Percentiles rank a stretch among this genome's conserved stretches.
Evolutionary conservation across 2,888 invertebrate genomes (phyloP).

Genomic region (Leucophora obtusa): DNA sequence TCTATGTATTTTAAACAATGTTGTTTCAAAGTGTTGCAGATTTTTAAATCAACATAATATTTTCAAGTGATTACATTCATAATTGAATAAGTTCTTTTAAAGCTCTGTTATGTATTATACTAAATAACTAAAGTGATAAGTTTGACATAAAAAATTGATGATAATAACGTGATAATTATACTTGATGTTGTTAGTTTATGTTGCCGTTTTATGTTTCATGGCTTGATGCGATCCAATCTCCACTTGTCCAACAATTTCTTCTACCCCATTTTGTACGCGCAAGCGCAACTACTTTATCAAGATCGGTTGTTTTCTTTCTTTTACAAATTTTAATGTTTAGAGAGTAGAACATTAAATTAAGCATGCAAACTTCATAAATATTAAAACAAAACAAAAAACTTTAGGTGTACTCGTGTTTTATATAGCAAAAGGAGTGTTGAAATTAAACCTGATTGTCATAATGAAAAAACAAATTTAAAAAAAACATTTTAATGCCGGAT

Average conservation of each 20-base stretch:
- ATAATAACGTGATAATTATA: constrained; percentile 64
- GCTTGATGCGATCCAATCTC: neutral
- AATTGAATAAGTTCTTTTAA: too few relatives aligned
- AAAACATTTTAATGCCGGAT: constrained; percentile 51
- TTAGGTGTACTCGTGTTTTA: constrained; percentile 19
- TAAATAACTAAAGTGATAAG: constrained; percentile 45
- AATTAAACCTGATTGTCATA: constrained; percentile 54
- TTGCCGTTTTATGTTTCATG: constrained; percentile 4
- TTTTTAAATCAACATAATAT: too few relatives aligned
- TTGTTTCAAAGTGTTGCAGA: too few relatives aligned
- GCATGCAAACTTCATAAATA: constrained; percentile 44
- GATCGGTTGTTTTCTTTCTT: neutral
- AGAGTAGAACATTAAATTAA: constrained; percentile 33
- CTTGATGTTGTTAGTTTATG: constrained; percentile 34
- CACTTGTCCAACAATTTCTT: neutral
- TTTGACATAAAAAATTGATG: constrained; percentile 59
- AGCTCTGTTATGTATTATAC: too few relatives aligned
- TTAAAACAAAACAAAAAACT: neutral
- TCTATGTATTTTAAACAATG: too few relatives aligned
- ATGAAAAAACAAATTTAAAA: neutral
- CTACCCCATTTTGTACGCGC: constrained; percentile 1
- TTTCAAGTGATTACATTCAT: too few relatives aligned
- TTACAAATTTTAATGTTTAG: constrained; percentile 5
- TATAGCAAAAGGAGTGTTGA: constrained; percentile 53
- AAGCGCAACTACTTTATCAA: constrained; percentile 5